phyloP scores from a whole-genome alignment of 2,797 vertebrate species.

The Bradypus variegatus region DNA sequence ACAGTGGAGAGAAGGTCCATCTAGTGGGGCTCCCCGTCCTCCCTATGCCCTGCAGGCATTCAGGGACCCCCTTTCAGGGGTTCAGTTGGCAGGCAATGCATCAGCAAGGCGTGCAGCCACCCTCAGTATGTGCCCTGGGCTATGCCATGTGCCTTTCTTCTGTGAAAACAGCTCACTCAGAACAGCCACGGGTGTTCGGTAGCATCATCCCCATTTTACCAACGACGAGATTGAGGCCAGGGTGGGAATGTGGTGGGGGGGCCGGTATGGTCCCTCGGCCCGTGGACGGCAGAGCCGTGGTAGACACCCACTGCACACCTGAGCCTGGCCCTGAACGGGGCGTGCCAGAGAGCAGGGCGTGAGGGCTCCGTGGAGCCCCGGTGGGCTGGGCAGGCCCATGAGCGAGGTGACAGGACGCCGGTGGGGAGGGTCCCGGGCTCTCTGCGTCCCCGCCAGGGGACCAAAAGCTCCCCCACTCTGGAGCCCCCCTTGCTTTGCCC shows the following conservation, averaged over 20 bases:
- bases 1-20: neutral
- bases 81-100: neutral
- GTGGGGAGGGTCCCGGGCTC: neutral
- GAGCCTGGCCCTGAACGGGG: neutral
- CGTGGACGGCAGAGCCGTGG: neutral
- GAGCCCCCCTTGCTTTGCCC: neutral
- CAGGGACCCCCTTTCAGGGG: neutral
- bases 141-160: neutral
- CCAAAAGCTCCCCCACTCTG: neutral
- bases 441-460: neutral
- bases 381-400: accelerated
- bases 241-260: too few species aligned
- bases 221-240: neutral
- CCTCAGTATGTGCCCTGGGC: neutral
- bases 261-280: neutral
- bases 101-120: neutral
- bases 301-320: neutral
- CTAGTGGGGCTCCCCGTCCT: neutral
- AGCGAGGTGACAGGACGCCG: neutral
- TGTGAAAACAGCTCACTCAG: neutral
- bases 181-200: neutral
- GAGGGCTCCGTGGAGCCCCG: neutral
- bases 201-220: neutral
- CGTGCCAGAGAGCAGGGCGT: neutral
- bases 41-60: neutral